These are phyloP conservation scores for Chymomyza caudatula DNA, from an alignment of 2,888 invertebrate genomes.

Conservation along the genomic window DNA sequence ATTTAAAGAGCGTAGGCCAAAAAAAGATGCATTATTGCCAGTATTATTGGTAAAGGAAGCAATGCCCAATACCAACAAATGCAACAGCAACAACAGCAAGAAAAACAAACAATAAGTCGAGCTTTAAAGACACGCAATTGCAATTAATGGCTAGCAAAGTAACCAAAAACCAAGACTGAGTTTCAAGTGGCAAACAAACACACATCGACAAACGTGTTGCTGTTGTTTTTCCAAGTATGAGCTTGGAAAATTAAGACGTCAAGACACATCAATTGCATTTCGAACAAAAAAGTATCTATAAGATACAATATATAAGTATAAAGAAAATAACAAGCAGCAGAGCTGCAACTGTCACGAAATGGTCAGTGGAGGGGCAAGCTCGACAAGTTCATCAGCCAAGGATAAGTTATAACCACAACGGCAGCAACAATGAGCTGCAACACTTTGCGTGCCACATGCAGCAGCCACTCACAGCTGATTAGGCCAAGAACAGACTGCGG, in stretches of 20 bases:
- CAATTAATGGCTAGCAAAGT: conserved; percentile 70
- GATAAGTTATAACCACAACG: conserved; percentile 33
- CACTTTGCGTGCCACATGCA: conserved; percentile 66
- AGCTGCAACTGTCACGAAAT: conserved; percentile 50
- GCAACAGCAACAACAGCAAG: conserved; percentile 11
- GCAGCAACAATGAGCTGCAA: conserved; percentile 42
- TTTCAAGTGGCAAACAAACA: background rate
- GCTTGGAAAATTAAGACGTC: conserved; percentile 64
- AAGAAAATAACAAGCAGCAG: conserved; percentile 11
- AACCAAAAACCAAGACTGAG: conserved; percentile 55
- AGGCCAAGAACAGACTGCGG: conserved; percentile 28
- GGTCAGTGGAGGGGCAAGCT: background rate
- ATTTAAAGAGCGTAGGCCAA: conserved; percentile 56
- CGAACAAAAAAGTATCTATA: conserved; percentile 48
- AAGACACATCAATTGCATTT: conserved; percentile 61
- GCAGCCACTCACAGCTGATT: conserved; percentile 47
- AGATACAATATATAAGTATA: conserved; percentile 39
- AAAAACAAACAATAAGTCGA: conserved; percentile 57
- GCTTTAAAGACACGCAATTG: conserved; percentile 75
- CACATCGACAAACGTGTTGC: background rate
- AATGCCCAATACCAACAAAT: conserved; percentile 12
- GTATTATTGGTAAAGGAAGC: conserved; percentile 18
- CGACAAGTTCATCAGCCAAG: conserved; percentile 67
- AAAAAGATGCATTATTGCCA: conserved; percentile 65
- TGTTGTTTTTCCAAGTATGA: conserved; percentile 16